A percentile compares a stretch with the other conserved stretches of the same genome.
Evolutionary conservation across 2,797 vertebrate genomes (phyloP).

Genomic region (Antennarius maculatus): DNA sequence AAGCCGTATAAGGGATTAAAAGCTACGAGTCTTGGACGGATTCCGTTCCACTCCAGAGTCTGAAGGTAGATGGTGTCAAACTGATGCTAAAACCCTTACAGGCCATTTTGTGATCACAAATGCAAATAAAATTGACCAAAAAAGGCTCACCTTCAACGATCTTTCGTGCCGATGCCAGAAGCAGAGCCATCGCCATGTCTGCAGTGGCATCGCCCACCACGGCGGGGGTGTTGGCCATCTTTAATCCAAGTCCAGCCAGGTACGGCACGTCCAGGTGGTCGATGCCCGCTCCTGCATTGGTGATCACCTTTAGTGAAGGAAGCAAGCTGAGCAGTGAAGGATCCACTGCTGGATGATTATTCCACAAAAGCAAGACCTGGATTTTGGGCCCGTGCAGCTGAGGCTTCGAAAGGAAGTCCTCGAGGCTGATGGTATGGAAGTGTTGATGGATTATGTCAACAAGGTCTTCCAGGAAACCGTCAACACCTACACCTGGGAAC

Average conservation of each 20-base stretch:
- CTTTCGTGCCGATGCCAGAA: conserved; percentile 55
- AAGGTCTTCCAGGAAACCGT: conserved; percentile 61
- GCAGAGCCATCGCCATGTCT: conserved; percentile 57
- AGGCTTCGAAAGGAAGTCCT: conserved; percentile 80
- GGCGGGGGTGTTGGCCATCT: conserved; percentile 56
- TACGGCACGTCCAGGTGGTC: conserved; percentile 52
- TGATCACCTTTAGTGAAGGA: conserved; percentile 45
- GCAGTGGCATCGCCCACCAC: conserved; percentile 78
- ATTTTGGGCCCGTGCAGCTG: conserved; percentile 75
- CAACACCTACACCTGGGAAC: conserved; percentile 54
- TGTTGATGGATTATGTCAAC: conserved; percentile 67
- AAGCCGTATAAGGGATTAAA: no score
- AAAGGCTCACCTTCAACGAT: conserved; percentile 28
- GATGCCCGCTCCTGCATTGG: conserved; percentile 49
- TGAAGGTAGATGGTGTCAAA: neutral
- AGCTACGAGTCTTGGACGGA: no score
- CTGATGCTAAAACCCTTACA: no score
- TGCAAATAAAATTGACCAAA: neutral
- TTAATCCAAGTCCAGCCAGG: conserved; percentile 42
- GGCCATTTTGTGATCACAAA: no score
- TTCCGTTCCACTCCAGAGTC: neutral
- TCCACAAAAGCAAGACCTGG: conserved; percentile 49
- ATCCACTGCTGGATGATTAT: neutral
- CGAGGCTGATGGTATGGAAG: conserved; percentile 76
- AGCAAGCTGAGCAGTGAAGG: conserved; percentile 22